phyloP scores from a whole-genome alignment of 2,113 vertebrate species.

The Gorsachius goisagi region DNA sequence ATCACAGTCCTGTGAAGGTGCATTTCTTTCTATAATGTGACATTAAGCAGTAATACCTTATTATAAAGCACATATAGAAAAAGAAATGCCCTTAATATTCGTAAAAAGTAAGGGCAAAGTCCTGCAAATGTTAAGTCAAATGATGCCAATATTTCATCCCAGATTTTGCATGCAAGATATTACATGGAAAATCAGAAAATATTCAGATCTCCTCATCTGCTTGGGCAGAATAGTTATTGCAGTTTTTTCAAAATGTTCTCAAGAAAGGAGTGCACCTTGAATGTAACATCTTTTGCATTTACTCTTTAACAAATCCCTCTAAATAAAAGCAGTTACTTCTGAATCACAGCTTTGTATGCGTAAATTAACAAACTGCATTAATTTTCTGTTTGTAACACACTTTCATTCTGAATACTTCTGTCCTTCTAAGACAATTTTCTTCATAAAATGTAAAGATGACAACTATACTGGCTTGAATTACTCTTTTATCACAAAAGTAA shows the following conservation, averaged over 20 bases:
- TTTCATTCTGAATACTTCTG: slow-evolving; percentile 6
- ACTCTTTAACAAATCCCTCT: background rate
- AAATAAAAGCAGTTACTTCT: background rate
- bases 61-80: background rate
- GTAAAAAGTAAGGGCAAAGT: background rate
- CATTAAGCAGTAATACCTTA: background rate
- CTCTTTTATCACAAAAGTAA: background rate
- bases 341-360: background rate
- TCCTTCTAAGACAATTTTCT: slow-evolving; percentile 1
- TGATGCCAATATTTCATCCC: background rate
- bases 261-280: slow-evolving; percentile 54
- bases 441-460: background rate
- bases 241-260: background rate
- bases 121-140: background rate
- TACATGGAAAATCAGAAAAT: background rate
- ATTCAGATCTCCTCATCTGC: background rate
- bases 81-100: background rate
- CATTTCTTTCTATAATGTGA: slow-evolving; percentile 40
- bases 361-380: background rate
- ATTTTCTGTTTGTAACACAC: slow-evolving; percentile 20
- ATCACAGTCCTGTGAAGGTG: slow-evolving; percentile 17
- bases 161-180: background rate
- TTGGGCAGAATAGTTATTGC: background rate
- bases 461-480: background rate
- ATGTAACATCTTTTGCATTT: background rate